These are phyloP conservation scores for Tubulanus polymorphus DNA, from an alignment of 2,888 invertebrate species.

Conservation along the genomic window DNA sequence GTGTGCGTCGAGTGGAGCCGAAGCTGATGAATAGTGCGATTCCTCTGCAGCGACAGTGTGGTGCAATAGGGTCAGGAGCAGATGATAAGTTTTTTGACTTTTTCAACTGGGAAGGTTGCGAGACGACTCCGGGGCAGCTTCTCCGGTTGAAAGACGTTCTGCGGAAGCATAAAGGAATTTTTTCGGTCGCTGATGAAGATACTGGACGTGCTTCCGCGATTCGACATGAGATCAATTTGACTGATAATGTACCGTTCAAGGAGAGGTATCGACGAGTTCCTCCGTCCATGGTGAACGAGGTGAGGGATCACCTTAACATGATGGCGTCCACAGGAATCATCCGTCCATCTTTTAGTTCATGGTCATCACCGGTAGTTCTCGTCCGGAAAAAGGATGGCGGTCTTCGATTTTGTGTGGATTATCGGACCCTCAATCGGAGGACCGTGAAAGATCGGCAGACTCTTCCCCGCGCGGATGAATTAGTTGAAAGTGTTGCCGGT, in stretches of 20 bases:
- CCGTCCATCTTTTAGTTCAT: slow-evolving; percentile 16
- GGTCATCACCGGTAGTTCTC: slow-evolving; percentile 19
- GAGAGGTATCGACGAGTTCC: slow-evolving; percentile 19
- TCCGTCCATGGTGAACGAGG: slow-evolving; percentile 13
- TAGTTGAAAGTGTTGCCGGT: slow-evolving; percentile 12
- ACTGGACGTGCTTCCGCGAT: slow-evolving; percentile 13
- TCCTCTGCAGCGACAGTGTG: too few relatives aligned
- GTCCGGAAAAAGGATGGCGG: slow-evolving; percentile 15
- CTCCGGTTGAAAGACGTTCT: slow-evolving; percentile 8
- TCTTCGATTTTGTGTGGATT: slow-evolving; percentile 19
- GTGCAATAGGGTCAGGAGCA: too few relatives aligned
- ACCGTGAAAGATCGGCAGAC: slow-evolving; percentile 16
- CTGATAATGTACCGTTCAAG: slow-evolving; percentile 12
- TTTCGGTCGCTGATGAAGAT: slow-evolving; percentile 16
- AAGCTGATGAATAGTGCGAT: too few relatives aligned
- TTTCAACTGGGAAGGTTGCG: background rate
- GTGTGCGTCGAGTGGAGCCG: too few relatives aligned
- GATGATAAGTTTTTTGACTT: too few relatives aligned
- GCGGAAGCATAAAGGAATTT: slow-evolving; percentile 13
- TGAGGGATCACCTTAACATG: slow-evolving; percentile 16
- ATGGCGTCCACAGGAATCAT: slow-evolving; percentile 8
- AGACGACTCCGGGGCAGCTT: slow-evolving; percentile 4
- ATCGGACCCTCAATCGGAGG: slow-evolving; percentile 13
- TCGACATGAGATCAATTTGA: slow-evolving; percentile 16
- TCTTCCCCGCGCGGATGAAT: slow-evolving; percentile 15